Evolutionary conservation across 2,888 invertebrate genomes (phyloP).

Genomic region (Hesperia comma): DNA sequence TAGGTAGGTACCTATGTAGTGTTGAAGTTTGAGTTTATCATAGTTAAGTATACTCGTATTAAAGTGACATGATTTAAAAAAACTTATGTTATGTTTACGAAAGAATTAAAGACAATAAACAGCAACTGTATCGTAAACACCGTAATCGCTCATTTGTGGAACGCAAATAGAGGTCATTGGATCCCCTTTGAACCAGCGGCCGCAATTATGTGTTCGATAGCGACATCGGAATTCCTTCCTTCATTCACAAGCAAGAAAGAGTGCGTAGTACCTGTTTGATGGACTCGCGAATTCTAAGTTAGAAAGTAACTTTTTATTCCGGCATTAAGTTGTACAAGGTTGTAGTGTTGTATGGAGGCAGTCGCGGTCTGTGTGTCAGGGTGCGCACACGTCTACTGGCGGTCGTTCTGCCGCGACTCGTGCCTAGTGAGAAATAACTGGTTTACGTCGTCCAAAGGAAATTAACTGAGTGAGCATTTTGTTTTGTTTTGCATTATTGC

Average conservation of each 20-base stretch:
- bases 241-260: slow-evolving; percentile 10
- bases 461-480: slow-evolving; percentile 48
- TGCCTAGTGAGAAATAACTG: slow-evolving; percentile 47
- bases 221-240: slow-evolving; percentile 25
- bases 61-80: neutral
- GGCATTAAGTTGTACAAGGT: slow-evolving; percentile 66
- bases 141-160: slow-evolving; percentile 23
- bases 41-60: too few relatives aligned
- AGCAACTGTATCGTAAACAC: slow-evolving; percentile 16
- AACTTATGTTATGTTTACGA: neutral
- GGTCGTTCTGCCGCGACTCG: slow-evolving; percentile 42
- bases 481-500: slow-evolving; percentile 20
- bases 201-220: slow-evolving; percentile 36
- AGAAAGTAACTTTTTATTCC: slow-evolving; percentile 78
- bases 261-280: slow-evolving; percentile 35
- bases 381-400: slow-evolving; percentile 56
- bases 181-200: slow-evolving; percentile 41
- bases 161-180: slow-evolving; percentile 29
- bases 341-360: slow-evolving; percentile 53
- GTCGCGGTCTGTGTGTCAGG: slow-evolving; percentile 67
- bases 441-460: slow-evolving; percentile 45
- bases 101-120: neutral
- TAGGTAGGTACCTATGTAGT: too few relatives aligned
- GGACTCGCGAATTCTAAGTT: slow-evolving; percentile 66
- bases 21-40: too few relatives aligned